Evolutionary conservation across 2,113 vertebrate genomes (phyloP).

Genomic region (Glareola pratincola): DNA sequence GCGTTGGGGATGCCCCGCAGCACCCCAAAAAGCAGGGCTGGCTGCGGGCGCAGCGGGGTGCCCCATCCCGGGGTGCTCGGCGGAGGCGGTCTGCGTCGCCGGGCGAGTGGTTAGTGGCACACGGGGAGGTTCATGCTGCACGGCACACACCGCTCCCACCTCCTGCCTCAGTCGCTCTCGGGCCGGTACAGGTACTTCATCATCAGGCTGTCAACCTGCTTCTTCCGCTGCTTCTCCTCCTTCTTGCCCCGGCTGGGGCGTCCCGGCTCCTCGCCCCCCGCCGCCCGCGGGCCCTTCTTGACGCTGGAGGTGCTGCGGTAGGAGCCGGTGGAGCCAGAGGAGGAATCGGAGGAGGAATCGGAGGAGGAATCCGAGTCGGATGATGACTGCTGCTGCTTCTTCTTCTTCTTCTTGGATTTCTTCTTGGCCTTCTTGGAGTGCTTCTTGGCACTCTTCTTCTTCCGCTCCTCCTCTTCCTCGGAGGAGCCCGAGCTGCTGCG

Average conservation of each 20-base stretch:
- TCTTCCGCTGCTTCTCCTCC: slow-evolving; percentile 88
- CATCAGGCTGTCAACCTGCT: slow-evolving; percentile 92
- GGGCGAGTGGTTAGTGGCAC: slow-evolving; percentile 64
- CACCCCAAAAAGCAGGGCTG: neutral
- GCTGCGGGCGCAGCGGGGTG: neutral
- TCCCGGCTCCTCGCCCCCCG: slow-evolving; percentile 29
- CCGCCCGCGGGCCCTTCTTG: slow-evolving; percentile 80
- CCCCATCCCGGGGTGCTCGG: neutral
- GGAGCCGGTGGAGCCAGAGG: slow-evolving; percentile 86
- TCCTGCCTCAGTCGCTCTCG: slow-evolving; percentile 93
- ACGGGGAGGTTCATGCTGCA: slow-evolving; percentile 73
- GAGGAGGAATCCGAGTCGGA: slow-evolving; percentile 66
- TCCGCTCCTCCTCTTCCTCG: slow-evolving; percentile 62
- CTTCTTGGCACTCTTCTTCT: slow-evolving; percentile 80
- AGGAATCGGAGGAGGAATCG: slow-evolving; percentile 76
- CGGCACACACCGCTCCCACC: slow-evolving; percentile 74
- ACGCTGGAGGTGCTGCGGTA: slow-evolving; percentile 88
- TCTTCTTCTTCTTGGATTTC: slow-evolving; percentile 80
- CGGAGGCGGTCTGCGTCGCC: neutral
- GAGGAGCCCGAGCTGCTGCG: slow-evolving; percentile 72
- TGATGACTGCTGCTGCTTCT: slow-evolving; percentile 70
- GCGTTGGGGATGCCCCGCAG: neutral
- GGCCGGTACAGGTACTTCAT: slow-evolving; percentile 97
- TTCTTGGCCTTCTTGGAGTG: slow-evolving; percentile 85
- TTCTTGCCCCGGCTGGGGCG: slow-evolving; percentile 71